Evolutionary conservation across 1,140 invertebrate genomes (phyloP), one percentile per base, ranked within the genome.

Genomic region (Sycobia sp.): DNA sequence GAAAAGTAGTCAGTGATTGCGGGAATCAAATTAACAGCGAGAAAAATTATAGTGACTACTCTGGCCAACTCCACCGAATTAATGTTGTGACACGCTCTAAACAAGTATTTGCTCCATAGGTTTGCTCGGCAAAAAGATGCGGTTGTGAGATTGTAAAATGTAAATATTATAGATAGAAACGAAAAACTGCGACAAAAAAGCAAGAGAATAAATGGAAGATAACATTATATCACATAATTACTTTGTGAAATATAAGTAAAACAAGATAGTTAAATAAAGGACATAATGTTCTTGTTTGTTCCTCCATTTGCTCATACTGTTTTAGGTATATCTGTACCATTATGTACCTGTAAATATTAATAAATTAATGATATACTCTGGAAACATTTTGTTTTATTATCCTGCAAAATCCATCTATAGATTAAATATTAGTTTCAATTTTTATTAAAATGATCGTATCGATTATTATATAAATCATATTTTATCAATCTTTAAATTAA

Each of bases 271-370:
- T 38, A n/a, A 56, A 32, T 49, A 56, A 55, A 54, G 41, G 43
- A 62, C 60, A 56, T 14, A 8, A 13, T 32, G 51, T 49, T 62
- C 43, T 49, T 49, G 39, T 49, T 55, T 62, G 60, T 62, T 62
- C 51, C 60, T 62, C 34, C 46, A 57, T 63, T 63, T 51, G 32
- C 50, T 63, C 29, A 56, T 56, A 34, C 44, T 49, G 34, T 23
- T n/a, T n/a, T 63, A 58, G n/a, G 49, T 62, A 62, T 58, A 62
- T 62, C 47, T 66, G 58, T 66, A 61, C 47, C 59, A 61, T 66
- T 66, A 67, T 67, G 59, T 67, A 67, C 59, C 54, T 67, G 65
- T 67, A 67, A 67, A 67, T 67, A 66, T 62, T 23, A 67, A 67
- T 67, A 67, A 67, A 67, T 62, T 57, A 44, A 66, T 44, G 59